phyloP scores from a whole-genome alignment of 2,888 invertebrate genomes.

The Cosmorhoe ocellata region DNA sequence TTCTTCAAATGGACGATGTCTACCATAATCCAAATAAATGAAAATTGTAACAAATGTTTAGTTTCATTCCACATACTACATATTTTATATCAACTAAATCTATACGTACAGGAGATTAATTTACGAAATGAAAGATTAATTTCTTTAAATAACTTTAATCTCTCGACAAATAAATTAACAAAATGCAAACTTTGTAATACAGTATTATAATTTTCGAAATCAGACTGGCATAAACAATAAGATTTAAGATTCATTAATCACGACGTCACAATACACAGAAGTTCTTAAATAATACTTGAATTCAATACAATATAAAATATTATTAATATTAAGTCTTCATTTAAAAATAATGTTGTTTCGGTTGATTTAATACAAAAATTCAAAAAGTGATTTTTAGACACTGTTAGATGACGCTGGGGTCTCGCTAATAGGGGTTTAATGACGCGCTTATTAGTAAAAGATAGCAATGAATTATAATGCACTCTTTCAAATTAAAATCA shows the following conservation, averaged over 20 bases:
- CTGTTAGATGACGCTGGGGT: slow-evolving; percentile 35
- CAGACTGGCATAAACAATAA: slow-evolving; percentile 68
- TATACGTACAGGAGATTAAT: not conserved
- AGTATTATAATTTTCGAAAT: slow-evolving; percentile 59
- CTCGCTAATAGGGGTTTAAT: slow-evolving; percentile 58
- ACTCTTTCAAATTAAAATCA: slow-evolving; percentile 53
- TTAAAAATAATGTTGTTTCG: slow-evolving; percentile 45
- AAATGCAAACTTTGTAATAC: slow-evolving; percentile 64
- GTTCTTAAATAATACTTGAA: slow-evolving; percentile 57
- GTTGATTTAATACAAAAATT: slow-evolving; percentile 34
- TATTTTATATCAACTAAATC: no score
- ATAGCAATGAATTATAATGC: slow-evolving; percentile 52
- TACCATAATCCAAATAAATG: slow-evolving; percentile 65
- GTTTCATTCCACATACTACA: slow-evolving; percentile 3
- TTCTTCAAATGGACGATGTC: slow-evolving; percentile 76
- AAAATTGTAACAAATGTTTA: slow-evolving; percentile 28
- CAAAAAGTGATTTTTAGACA: slow-evolving; percentile 40
- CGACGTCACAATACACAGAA: slow-evolving; percentile 61
- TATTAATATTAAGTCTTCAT: slow-evolving; percentile 57
- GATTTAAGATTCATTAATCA: slow-evolving; percentile 46
- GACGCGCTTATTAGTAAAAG: slow-evolving; percentile 44
- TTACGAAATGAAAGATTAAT: slow-evolving; percentile 30
- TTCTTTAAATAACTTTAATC: slow-evolving; percentile 78
- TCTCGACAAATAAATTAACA: slow-evolving; percentile 80
- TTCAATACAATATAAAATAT: slow-evolving; percentile 52